Base-by-base conservation (phyloP, 2,888 invertebrate species). In the Itoplectis maculator region DNA sequence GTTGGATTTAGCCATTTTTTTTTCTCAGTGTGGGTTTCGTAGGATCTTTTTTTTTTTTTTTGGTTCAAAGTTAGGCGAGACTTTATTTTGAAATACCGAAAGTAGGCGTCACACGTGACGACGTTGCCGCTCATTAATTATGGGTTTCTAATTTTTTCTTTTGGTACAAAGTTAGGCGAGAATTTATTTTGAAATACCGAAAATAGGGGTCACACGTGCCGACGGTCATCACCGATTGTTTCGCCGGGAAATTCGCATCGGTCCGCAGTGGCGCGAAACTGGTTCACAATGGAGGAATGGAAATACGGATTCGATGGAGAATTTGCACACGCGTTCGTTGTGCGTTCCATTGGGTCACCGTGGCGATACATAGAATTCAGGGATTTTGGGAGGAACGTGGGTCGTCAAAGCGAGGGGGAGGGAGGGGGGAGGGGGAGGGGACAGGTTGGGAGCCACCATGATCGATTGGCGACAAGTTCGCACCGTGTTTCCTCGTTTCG, bases 401-500 rank as follows among this genome's bases (percentile, higher is more conserved):
- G 9, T 35, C 35, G 45, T 29, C 5, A 29, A 29, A 45, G 47
- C 7, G 9, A n/a, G 40, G 40, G 42, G n/a, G 45, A 13, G 29
- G 29, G 23, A n/a, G 13, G 47, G 18, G n/a, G n/a, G 11, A 8
- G 45, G 13, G 37, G 59, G 20, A 8, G 13, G n/a, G 4, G 23
- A 9, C 0, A 63, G 51, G 11, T 23, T 5, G 42, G 51, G 35
- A 49, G 51, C n/a, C 37, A 15, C 29, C n/a, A n/a, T 51, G 77
- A 77, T 63, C 63, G 70, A 54, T 78, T 54, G 78, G 29, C 51
- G 54, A 63, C 63, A 78, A 51, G 45, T 40, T 40, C 5, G 29
- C 29, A 29, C 29, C 45, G 18, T 63, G 72, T 42, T 56, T 74
- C 61, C 18, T 68, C 49, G 68, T 74, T 61, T 61, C 68, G 42